These are phyloP conservation scores for Plectrocnemia conspersa DNA, from an alignment of 1,140 invertebrate genomes.

Conservation along the genomic window DNA sequence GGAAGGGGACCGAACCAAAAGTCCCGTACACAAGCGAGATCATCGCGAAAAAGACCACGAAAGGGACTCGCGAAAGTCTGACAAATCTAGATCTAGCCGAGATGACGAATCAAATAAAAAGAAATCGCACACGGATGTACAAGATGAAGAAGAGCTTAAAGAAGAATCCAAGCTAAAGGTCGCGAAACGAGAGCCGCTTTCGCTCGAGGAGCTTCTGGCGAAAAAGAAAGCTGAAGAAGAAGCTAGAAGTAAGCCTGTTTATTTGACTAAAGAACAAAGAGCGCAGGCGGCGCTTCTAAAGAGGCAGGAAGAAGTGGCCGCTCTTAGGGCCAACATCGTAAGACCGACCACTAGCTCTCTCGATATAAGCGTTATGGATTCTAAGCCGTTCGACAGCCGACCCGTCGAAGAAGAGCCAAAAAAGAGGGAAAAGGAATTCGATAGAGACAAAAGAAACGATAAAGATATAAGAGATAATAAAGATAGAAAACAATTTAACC, in stretches of 20 bases:
- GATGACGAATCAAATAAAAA: constrained; percentile 43
- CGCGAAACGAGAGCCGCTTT: constrained; percentile 82
- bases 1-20: constrained; percentile 36
- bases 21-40: constrained; percentile 37
- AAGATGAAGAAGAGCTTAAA: constrained; percentile 42
- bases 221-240: constrained; percentile 97
- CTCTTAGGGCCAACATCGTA: constrained; percentile 50
- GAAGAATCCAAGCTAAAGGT: constrained; percentile 45
- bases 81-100: constrained; percentile 36
- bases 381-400: constrained; percentile 43
- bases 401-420: constrained; percentile 37
- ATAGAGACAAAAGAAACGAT: constrained; percentile 43
- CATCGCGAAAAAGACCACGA: constrained; percentile 41
- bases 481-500: constrained; percentile 37
- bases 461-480: constrained; percentile 39
- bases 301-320: constrained; percentile 80
- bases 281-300: constrained; percentile 82
- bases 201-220: constrained; percentile 90
- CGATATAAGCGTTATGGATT: constrained; percentile 42
- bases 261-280: constrained; percentile 94
- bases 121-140: constrained; percentile 44
- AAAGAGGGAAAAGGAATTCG: constrained; percentile 41
- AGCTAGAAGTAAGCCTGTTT: constrained; percentile 90
- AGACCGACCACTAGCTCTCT: constrained; percentile 45
- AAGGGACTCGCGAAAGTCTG: constrained; percentile 38